Conservation (phyloP, 2,888 invertebrate species). For the Chymomyza procnemis region DNA sequence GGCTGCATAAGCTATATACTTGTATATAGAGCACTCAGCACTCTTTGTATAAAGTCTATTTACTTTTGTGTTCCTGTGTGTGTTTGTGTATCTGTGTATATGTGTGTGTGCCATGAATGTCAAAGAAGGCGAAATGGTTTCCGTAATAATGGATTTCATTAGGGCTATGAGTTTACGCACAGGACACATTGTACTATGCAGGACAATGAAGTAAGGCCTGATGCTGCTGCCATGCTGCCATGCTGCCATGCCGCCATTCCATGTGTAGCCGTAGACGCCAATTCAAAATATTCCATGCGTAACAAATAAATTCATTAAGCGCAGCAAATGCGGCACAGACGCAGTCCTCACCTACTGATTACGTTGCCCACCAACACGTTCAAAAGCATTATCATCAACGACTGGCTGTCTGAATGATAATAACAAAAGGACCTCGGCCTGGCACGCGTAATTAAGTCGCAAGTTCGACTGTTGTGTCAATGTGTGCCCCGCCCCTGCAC, state of each 20-base stretch:
- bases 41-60: slow-evolving; percentile 62
- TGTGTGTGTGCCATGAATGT: slow-evolving; percentile 36
- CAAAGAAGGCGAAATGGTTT: slow-evolving; percentile 64
- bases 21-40: slow-evolving; percentile 37
- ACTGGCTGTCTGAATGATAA: slow-evolving; percentile 49
- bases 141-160: slow-evolving; percentile 73
- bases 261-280: slow-evolving; percentile 49
- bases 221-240: no score
- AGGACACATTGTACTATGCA: slow-evolving; percentile 42
- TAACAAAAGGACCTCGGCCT: slow-evolving; percentile 69
- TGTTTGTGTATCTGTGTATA: slow-evolving; percentile 17
- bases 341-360: neutral
- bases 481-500: slow-evolving; percentile 16
- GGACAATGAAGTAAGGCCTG: slow-evolving; percentile 53
- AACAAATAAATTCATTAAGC: slow-evolving; percentile 74
- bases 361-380: slow-evolving; percentile 28
- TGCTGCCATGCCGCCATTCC: no score
- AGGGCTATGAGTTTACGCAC: slow-evolving; percentile 40
- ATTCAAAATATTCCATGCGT: slow-evolving; percentile 73
- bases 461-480: slow-evolving; percentile 56
- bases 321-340: slow-evolving; percentile 62
- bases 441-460: slow-evolving; percentile 72
- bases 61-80: slow-evolving; percentile 47
- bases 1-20: neutral
- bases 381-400: slow-evolving; percentile 57